These are phyloP conservation scores for Druceiella hillmani DNA, from an alignment of 2,888 invertebrate species.

Conservation along the genomic window DNA sequence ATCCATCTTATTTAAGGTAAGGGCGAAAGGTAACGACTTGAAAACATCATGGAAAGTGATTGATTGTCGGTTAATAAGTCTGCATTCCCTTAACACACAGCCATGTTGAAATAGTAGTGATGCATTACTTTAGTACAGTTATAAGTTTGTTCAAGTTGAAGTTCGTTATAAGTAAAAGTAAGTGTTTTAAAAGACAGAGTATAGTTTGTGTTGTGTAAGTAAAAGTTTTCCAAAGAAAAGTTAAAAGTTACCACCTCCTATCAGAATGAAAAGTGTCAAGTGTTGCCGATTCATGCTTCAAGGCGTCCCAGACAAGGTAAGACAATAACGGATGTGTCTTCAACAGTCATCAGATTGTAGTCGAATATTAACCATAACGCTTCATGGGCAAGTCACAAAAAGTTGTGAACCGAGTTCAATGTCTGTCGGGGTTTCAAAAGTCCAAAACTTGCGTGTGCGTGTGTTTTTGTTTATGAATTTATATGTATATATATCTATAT, in stretches of 20 bases:
- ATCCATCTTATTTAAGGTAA: conserved; percentile 51
- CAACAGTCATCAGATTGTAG: conserved; percentile 45
- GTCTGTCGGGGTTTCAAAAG: no score
- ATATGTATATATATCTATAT: not conserved
- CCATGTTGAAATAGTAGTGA: conserved; percentile 52
- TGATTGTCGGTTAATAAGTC: conserved; percentile 45
- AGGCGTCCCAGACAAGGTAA: conserved; percentile 51
- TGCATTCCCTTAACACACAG: conserved; percentile 51
- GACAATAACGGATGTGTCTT: conserved; percentile 47
- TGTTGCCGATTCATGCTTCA: conserved; percentile 51
- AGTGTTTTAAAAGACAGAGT: conserved; percentile 51
- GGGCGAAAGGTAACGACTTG: conserved; percentile 50
- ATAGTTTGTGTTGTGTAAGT: conserved; percentile 50
- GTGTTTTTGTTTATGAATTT: not conserved
- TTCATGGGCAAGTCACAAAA: no score
- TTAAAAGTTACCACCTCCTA: conserved; percentile 29
- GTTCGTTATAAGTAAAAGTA: conserved; percentile 51
- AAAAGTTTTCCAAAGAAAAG: conserved; percentile 38
- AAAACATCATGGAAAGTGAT: conserved; percentile 47
- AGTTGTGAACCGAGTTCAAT: no score
- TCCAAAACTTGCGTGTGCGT: not conserved
- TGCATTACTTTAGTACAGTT: conserved; percentile 49
- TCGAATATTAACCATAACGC: conserved; percentile 14
- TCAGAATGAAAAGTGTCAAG: conserved; percentile 53
- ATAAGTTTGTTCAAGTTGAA: conserved; percentile 42